Percentiles rank a stretch among this genome's conserved stretches.
These are phyloP conservation scores for Synanthedon vespiformis DNA, from an alignment of 2,888 invertebrate genomes.

Conservation along the genomic window DNA sequence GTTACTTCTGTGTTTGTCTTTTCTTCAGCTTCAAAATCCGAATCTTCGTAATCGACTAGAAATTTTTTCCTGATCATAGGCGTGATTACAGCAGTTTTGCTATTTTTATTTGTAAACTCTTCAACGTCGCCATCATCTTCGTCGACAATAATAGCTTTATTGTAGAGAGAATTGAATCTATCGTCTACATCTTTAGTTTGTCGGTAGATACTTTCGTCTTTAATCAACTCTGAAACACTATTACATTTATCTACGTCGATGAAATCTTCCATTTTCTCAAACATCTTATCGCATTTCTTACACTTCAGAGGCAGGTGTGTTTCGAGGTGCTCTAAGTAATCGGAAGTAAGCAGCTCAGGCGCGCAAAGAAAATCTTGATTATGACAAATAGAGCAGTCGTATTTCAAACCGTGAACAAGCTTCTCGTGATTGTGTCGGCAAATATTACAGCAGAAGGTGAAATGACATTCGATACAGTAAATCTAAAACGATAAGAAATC, in stretches of 20 bases:
- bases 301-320: slow-evolving; percentile 53
- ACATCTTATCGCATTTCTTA: slow-evolving; percentile 44
- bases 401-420: slow-evolving; percentile 37
- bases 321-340: slow-evolving; percentile 41
- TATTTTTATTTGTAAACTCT: slow-evolving; percentile 34
- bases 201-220: slow-evolving; percentile 11
- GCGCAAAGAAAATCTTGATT: slow-evolving; percentile 40
- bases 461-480: slow-evolving; percentile 52
- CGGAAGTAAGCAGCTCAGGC: slow-evolving; percentile 31
- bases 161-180: slow-evolving; percentile 48
- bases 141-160: slow-evolving; percentile 25
- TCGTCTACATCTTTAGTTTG: slow-evolving; percentile 23
- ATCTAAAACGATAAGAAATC: slow-evolving; percentile 24
- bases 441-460: slow-evolving; percentile 50
- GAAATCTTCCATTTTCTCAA: slow-evolving; percentile 48
- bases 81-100: slow-evolving; percentile 53
- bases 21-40: slow-evolving; percentile 37
- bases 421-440: slow-evolving; percentile 57
- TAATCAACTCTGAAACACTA: slow-evolving; percentile 47
- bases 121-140: slow-evolving; percentile 40
- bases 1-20: slow-evolving; percentile 11
- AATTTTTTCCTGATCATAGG: slow-evolving; percentile 42
- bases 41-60: slow-evolving; percentile 55
- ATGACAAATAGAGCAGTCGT: slow-evolving; percentile 56
- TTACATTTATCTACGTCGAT: slow-evolving; percentile 40